phyloP scores from a whole-genome alignment of 53 echinoderm and acorn worm species.

The Luidia sarsii region DNA sequence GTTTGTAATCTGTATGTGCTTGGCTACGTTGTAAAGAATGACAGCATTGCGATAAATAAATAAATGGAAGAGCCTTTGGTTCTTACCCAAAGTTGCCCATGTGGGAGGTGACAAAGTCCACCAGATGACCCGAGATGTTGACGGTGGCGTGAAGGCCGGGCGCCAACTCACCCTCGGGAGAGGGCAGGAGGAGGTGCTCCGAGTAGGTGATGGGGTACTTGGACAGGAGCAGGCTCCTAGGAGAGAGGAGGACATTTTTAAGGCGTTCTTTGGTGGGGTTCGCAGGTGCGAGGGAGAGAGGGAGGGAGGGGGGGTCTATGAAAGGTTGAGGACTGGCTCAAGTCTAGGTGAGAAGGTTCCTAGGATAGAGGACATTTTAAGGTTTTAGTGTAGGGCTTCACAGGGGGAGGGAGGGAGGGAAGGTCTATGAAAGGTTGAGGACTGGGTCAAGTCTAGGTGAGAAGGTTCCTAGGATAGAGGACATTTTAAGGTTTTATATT shows the following conservation, averaged over 20 bases:
- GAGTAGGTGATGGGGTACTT: slow-evolving; percentile 86
- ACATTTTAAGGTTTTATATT: no score
- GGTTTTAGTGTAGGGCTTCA: no score
- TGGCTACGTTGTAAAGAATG: no score
- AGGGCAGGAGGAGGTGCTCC: slow-evolving; percentile 80
- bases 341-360: no score
- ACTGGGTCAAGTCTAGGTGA: no score
- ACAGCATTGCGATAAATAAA: no score
- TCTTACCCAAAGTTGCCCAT: slow-evolving; percentile 70
- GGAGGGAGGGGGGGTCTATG: slow-evolving; percentile 44
- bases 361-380: no score
- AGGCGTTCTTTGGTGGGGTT: not conserved
- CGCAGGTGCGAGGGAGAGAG: not conserved
- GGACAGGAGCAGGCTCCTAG: slow-evolving; percentile 78
- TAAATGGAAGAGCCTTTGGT: not conserved
- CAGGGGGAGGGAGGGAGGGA: no score
- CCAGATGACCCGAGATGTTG: slow-evolving; percentile 82
- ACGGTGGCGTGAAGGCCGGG: slow-evolving; percentile 79
- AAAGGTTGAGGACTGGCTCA: slow-evolving; percentile 57
- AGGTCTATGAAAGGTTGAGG: no score
- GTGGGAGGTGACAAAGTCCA: slow-evolving; percentile 88
- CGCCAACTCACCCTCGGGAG: slow-evolving; percentile 73
- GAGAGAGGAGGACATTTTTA: not conserved
- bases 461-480: no score
- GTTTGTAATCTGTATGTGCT: no score